A percentile compares a stretch with the other conserved stretches of the same genome.
Evolutionary conservation across 2,113 vertebrate species (phyloP).

Genomic region (Thomomys bottae): DNA sequence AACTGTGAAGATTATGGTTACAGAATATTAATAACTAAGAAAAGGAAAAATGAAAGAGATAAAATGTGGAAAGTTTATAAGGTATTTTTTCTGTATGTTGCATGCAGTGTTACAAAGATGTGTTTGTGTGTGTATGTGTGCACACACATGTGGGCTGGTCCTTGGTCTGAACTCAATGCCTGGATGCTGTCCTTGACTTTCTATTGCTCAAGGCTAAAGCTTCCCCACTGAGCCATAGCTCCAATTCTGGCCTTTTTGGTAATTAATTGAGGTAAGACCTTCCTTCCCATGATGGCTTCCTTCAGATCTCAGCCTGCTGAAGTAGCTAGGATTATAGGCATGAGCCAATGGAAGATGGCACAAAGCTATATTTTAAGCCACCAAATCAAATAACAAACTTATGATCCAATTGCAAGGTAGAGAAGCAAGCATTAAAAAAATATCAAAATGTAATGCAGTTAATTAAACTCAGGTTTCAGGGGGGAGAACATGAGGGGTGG

Average conservation of each 20-base stretch:
- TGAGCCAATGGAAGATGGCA: too few relatives aligned
- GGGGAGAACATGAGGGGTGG: background rate
- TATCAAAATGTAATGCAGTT: background rate
- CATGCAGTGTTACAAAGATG: background rate
- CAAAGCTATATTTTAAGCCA: constrained; percentile 9
- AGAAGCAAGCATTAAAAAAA: constrained; percentile 27
- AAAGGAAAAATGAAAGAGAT: background rate
- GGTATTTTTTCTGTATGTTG: background rate
- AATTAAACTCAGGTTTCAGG: constrained; percentile 26
- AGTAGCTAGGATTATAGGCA: too few relatives aligned
- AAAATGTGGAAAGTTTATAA: background rate
- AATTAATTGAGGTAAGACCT: too few relatives aligned
- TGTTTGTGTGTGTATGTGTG: too few relatives aligned
- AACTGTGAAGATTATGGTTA: background rate
- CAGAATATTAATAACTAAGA: background rate
- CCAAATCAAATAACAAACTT: constrained; percentile 14
- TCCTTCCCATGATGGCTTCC: too few relatives aligned
- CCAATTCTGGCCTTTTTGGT: too few relatives aligned
- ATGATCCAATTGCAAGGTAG: background rate
- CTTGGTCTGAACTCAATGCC: too few relatives aligned
- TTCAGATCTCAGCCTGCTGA: too few relatives aligned
- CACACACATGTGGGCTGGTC: too few relatives aligned
- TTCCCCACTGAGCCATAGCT: too few relatives aligned
- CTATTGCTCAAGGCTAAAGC: too few relatives aligned
- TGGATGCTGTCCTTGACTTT: too few relatives aligned